phyloP scores from a whole-genome alignment of 2,797 vertebrate species.

The Artibeus jamaicensis region DNA sequence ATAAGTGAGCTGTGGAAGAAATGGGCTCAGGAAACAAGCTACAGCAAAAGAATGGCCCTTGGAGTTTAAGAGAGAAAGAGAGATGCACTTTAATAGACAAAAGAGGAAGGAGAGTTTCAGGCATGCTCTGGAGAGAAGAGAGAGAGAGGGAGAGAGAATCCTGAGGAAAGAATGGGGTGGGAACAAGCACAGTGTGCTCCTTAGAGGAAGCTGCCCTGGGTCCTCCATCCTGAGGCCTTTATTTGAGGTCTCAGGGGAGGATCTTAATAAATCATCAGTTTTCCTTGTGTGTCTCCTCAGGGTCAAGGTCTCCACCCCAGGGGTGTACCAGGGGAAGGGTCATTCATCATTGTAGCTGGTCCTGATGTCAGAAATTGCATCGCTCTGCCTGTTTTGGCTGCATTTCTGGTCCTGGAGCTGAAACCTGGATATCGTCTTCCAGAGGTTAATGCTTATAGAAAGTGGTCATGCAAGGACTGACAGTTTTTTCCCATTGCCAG shows the following conservation, averaged over 20 bases:
- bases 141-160: background rate
- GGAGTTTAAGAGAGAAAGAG: no score
- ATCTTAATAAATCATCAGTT: background rate
- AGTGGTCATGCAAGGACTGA: background rate
- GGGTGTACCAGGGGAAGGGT: background rate
- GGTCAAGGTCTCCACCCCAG: background rate
- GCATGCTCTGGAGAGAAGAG: background rate
- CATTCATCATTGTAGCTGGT: background rate
- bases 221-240: background rate
- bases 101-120: no score
- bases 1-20: no score
- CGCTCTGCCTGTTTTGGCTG: background rate
- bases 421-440: background rate
- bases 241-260: background rate
- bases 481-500: background rate
- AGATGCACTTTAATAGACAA: no score
- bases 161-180: background rate
- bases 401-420: background rate
- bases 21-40: background rate
- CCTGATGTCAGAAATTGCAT: background rate
- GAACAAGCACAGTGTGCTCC: background rate
- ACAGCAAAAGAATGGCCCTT: background rate
- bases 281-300: background rate
- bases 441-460: background rate
- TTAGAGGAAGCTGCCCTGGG: background rate